A percentile compares a stretch with the other conserved stretches of the same genome.
Evolutionary conservation across 2,888 invertebrate genomes (phyloP).

Genomic region (Drosophila dives): DNA sequence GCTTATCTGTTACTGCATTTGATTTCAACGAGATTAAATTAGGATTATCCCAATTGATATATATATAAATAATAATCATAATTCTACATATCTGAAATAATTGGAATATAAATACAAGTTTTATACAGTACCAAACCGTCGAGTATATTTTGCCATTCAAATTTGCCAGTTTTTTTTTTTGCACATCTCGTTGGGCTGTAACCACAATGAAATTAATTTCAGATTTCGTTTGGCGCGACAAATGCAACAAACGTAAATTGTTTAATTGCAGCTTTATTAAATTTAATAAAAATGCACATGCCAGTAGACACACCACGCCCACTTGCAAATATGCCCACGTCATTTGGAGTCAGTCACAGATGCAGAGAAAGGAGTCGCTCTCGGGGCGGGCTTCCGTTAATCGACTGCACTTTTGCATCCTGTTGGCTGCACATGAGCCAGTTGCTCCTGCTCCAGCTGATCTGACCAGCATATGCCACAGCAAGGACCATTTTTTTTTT

Average conservation of each 20-base stretch:
- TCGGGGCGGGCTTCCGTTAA: constrained; percentile 63
- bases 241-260: constrained; percentile 64
- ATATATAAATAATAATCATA: background rate
- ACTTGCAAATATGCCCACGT: background rate
- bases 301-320: constrained; percentile 49
- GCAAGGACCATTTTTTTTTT: constrained; percentile 32
- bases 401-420: constrained; percentile 79
- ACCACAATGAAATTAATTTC: constrained; percentile 73
- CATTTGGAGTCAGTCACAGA: constrained; percentile 28
- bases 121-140: background rate
- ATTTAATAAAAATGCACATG: constrained; percentile 77
- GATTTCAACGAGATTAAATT: background rate
- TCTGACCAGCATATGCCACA: constrained; percentile 39
- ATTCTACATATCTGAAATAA: background rate
- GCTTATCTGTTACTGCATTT: background rate
- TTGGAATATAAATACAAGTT: background rate
- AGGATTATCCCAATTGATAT: background rate
- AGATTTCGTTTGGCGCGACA: constrained; percentile 52
- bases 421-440: constrained; percentile 57
- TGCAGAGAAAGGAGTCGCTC: constrained; percentile 36
- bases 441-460: constrained; percentile 9
- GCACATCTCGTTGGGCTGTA: constrained; percentile 19
- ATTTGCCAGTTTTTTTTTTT: background rate
- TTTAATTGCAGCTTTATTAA: constrained; percentile 76
- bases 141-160: background rate